A percentile compares a stretch with the other conserved stretches of the same genome.
Conservation (phyloP, 2,888 invertebrate species). For the Helleia helle region DNA sequence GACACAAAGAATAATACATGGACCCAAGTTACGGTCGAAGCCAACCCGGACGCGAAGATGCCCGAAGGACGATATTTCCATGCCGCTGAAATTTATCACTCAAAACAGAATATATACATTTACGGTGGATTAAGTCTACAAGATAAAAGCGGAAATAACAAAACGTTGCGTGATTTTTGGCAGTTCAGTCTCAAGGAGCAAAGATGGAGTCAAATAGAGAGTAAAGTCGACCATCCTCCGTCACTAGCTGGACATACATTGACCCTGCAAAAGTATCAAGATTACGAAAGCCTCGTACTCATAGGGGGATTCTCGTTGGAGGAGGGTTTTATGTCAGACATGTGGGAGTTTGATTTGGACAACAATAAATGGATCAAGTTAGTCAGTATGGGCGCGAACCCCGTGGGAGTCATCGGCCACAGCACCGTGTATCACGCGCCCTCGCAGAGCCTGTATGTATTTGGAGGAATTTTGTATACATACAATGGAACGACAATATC, state of each 20-base stretch:
- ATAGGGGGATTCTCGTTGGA: constrained; percentile 90
- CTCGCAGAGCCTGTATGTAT: constrained; percentile 89
- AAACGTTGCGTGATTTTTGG: constrained; percentile 92
- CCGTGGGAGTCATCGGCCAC: constrained; percentile 90
- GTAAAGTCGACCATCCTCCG: constrained; percentile 73
- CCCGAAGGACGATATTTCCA: constrained; percentile 94
- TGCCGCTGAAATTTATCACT: constrained; percentile 89
- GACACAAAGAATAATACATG: constrained; percentile 91
- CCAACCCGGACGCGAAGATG: constrained; percentile 89
- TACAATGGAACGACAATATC: constrained; percentile 82
- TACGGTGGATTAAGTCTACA: constrained; percentile 88
- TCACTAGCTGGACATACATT: constrained; percentile 92
- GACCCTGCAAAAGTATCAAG: constrained; percentile 83
- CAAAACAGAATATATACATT: constrained; percentile 88
- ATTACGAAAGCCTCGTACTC: constrained; percentile 83
- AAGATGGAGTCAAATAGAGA: constrained; percentile 82
- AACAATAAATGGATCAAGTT: constrained; percentile 82
- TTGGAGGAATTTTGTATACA: constrained; percentile 88
- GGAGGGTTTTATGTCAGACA: constrained; percentile 80
- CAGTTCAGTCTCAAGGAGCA: constrained; percentile 91
- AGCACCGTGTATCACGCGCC: constrained; percentile 88
- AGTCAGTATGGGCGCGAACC: constrained; percentile 81
- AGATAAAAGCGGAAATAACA: constrained; percentile 69
- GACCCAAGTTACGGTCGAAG: constrained; percentile 92
- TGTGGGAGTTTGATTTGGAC: constrained; percentile 88